These are phyloP conservation scores for Prionace glauca DNA, from an alignment of 2,797 vertebrate genomes.

Conservation along the genomic window DNA sequence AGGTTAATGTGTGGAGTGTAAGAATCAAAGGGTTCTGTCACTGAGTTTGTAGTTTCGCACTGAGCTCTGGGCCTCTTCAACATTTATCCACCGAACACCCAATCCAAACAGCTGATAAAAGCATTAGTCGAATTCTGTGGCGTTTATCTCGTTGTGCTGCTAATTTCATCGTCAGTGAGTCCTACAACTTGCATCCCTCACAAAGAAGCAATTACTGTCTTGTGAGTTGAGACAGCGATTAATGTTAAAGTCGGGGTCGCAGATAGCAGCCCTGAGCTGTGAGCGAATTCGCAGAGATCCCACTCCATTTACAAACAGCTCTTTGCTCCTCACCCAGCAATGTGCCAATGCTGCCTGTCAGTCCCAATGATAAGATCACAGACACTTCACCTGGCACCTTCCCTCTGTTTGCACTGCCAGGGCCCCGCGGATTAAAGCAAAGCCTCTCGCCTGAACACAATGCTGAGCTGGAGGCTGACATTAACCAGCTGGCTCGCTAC, in stretches of 20 bases:
- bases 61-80: conserved; percentile 55
- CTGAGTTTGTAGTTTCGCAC: conserved; percentile 59
- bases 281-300: not conserved
- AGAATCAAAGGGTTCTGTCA: conserved; percentile 64
- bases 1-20: conserved; percentile 52
- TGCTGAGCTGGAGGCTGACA: not conserved
- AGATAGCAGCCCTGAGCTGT: not conserved
- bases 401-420: conserved; percentile 11
- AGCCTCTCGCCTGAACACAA: no score
- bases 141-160: conserved; percentile 49
- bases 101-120: conserved; percentile 64
- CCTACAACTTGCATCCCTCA: conserved; percentile 48
- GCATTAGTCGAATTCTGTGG: conserved; percentile 51
- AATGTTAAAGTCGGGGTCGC: not conserved
- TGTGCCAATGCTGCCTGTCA: conserved; percentile 41
- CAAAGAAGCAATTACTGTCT: conserved; percentile 47
- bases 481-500: conserved; percentile 2
- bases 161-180: conserved; percentile 51
- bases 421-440: conserved; percentile 6
- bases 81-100: conserved; percentile 58
- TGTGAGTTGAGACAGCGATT: conserved; percentile 29
- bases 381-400: conserved; percentile 43
- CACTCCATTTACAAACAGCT: conserved; percentile 49
- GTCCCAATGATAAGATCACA: conserved; percentile 50
- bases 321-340: conserved; percentile 54